Evolutionary conservation across 2,888 invertebrate species (phyloP).

Genomic region (Drosophila niveifrons): DNA sequence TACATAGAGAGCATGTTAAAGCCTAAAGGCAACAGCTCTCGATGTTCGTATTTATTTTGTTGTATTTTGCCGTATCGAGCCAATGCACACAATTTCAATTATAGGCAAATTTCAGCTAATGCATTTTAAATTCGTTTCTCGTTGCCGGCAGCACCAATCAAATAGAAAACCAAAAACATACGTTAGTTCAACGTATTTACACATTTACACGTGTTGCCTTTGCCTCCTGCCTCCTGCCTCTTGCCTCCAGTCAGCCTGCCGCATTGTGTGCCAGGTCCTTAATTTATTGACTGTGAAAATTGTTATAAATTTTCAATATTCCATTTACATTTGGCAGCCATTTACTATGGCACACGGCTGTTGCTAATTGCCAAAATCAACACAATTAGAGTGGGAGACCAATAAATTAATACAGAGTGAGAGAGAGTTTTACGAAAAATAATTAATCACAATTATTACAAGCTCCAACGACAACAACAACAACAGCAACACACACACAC

Average conservation of each 20-base stretch:
- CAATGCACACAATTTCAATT: slow-evolving; percentile 47
- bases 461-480: slow-evolving; percentile 18
- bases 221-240: no score
- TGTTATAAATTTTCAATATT: slow-evolving; percentile 59
- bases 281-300: slow-evolving; percentile 65
- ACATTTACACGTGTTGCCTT: slow-evolving; percentile 40
- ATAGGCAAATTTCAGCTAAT: slow-evolving; percentile 40
- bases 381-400: slow-evolving; percentile 38
- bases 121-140: slow-evolving; percentile 31
- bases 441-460: slow-evolving; percentile 60
- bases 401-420: background rate
- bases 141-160: slow-evolving; percentile 31
- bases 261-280: slow-evolving; percentile 29
- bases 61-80: slow-evolving; percentile 31
- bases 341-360: slow-evolving; percentile 26
- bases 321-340: slow-evolving; percentile 39
- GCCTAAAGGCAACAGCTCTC: background rate
- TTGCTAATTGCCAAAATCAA: slow-evolving; percentile 59
- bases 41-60: slow-evolving; percentile 10
- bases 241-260: background rate
- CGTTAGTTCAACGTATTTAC: slow-evolving; percentile 53
- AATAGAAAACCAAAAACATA: slow-evolving; percentile 55
- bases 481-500: no score
- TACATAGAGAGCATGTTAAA: background rate
- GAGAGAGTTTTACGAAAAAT: slow-evolving; percentile 42